These are phyloP conservation scores for Harpegnathos saltator DNA, from an alignment of 1,140 invertebrate species.

Conservation along the genomic window DNA sequence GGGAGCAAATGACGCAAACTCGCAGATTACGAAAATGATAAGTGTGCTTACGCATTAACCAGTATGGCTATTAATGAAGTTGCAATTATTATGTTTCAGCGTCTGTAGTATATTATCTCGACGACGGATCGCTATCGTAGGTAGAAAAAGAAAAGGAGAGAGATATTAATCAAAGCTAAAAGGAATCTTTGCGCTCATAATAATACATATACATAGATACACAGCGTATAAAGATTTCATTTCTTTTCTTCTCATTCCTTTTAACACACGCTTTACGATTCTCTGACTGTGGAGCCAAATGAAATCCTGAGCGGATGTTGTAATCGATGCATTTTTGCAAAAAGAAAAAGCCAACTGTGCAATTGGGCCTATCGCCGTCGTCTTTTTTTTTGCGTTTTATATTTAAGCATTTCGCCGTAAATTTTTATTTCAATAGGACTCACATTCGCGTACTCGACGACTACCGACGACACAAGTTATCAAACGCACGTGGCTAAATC, in stretches of 20 bases:
- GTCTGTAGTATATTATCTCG: neutral
- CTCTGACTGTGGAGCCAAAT: neutral
- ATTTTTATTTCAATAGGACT: slow-evolving; percentile 10
- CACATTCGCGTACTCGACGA: neutral
- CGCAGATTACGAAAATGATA: slow-evolving; percentile 27
- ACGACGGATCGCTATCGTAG: neutral
- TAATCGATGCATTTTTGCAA: neutral
- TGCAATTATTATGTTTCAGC: slow-evolving; percentile 18
- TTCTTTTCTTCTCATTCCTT: neutral
- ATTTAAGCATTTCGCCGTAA: slow-evolving; percentile 28
- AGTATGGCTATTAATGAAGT: slow-evolving; percentile 13
- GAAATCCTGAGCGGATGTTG: neutral
- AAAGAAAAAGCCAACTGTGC: slow-evolving; percentile 24
- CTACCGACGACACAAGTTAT: slow-evolving; percentile 24
- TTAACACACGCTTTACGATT: neutral
- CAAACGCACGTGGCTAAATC: slow-evolving; percentile 23
- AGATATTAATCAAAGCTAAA: slow-evolving; percentile 7
- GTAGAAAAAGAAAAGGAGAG: too few species aligned
- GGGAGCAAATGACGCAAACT: neutral
- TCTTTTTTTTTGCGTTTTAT: neutral
- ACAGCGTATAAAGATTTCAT: neutral
- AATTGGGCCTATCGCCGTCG: slow-evolving; percentile 39
- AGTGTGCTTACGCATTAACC: slow-evolving; percentile 26
- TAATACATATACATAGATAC: neutral
- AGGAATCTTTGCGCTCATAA: neutral